Percentiles rank a stretch among this genome's conserved stretches.
Conservation (phyloP, 1,140 invertebrate species). For the Physella acuta region DNA sequence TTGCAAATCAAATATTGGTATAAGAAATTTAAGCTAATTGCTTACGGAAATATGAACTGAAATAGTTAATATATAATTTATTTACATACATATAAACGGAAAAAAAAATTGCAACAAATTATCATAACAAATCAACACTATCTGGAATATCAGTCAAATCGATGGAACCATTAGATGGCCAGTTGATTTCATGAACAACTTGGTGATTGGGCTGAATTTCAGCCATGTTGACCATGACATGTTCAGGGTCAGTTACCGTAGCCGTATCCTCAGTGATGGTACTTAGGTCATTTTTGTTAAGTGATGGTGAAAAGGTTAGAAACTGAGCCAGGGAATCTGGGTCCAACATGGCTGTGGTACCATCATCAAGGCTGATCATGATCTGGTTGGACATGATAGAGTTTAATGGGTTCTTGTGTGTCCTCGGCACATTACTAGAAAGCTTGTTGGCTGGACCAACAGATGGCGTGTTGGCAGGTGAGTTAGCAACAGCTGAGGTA, state of each 20-base stretch:
- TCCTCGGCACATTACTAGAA: neutral
- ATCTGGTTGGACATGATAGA: slow-evolving; percentile 7
- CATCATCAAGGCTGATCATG: slow-evolving; percentile 21
- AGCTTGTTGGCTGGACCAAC: neutral
- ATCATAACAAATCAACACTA: neutral
- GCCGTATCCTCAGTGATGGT: neutral
- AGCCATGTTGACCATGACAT: slow-evolving; percentile 6
- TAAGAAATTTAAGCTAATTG: no score
- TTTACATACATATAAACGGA: no score
- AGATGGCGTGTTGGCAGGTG: neutral
- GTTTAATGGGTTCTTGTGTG: neutral
- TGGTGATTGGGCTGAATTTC: neutral
- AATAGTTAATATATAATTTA: no score
- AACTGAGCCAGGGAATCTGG: slow-evolving; percentile 20
- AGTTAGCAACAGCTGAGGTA: neutral
- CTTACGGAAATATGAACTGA: no score
- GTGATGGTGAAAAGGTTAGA: slow-evolving; percentile 1
- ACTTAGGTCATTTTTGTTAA: neutral
- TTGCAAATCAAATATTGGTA: no score
- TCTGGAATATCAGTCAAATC: neutral
- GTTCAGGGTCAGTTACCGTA: neutral
- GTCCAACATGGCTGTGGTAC: slow-evolving; percentile 16
- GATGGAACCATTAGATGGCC: neutral
- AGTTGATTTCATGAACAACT: slow-evolving; percentile 3
- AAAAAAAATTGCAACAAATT: no score